Evolutionary conservation across 2,113 vertebrate species (phyloP), one percentile per base, ranked within the genome.

Genomic region (Echinops telfairi): DNA sequence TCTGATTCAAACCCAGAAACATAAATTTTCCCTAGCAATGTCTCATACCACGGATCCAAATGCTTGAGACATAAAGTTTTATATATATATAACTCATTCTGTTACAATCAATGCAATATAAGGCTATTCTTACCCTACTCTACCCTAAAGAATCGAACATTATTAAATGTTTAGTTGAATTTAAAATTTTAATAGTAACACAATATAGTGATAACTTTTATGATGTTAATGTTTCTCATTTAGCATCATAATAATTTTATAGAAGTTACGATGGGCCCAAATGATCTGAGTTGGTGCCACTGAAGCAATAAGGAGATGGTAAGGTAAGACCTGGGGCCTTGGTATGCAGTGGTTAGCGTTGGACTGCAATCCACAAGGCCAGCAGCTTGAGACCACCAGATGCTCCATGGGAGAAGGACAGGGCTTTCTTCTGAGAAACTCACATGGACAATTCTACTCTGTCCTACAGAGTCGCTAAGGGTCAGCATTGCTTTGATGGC

Each of bases 1-100:
- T 90, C 87, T 88, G 11, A 95, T 76, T 92, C 31, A 95, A 96
- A 95, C 23, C 16, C 33, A 73, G 47, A 93, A 31, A 68, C 31
- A 94, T 7, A 96, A 83, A 90, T 62, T 81, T 86, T 79, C 66
- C 25, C 19, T 66, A 95, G 78, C 3, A 68, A 95, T 75, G 27
- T 85, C 31, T 83, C 81, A 64, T 90, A 96, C 88, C 64, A 95
- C 73, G 29, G n/a, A 81, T 66, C 70, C 84, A 33, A 80, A 68
- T 83, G 89, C 92, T 89, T 64, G 71, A 88, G n/a, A 15, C 73
- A 29, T 29, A 93, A 94, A 84, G 20, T 19, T 62, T 19, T 62
- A 23, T 62, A 23, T 62, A 62, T 23, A 62, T 23, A 62, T 53
- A 10, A 53, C 10, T 53, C 47, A 53, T 53, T 53, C 6, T 53